A percentile compares a stretch with the other conserved stretches of the same genome.
Conservation (phyloP, 2,113 vertebrate species). For the Crotalus helleri region DNA sequence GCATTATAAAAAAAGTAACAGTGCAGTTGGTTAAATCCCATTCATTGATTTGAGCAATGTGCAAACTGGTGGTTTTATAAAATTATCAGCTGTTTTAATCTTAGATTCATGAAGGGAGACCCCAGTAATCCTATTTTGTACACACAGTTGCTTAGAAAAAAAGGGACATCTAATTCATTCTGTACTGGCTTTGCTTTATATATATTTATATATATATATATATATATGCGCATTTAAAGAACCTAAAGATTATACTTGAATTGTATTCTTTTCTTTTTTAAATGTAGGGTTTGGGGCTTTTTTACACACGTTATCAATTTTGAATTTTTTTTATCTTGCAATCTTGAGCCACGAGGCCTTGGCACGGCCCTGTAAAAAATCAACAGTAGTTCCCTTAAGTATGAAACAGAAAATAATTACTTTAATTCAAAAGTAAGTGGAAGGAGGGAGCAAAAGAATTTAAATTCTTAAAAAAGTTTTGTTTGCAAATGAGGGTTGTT, state of each 20-base stretch:
- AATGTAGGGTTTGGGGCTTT: constrained; percentile 69
- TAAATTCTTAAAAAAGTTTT: constrained; percentile 67
- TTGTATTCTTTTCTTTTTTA: constrained; percentile 71
- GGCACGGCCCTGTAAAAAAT: constrained; percentile 62
- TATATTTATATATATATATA: constrained; percentile 72
- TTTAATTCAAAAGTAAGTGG: constrained; percentile 79
- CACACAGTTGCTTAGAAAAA: constrained; percentile 73
- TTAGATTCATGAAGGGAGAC: constrained; percentile 52
- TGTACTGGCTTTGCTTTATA: constrained; percentile 73
- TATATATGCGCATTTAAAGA: constrained; percentile 72
- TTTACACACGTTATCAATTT: constrained; percentile 67
- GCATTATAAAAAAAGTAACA: background rate
- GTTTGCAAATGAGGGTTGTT: constrained; percentile 82
- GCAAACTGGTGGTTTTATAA: constrained; percentile 56
- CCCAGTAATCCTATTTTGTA: constrained; percentile 71
- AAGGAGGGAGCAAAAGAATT: constrained; percentile 47
- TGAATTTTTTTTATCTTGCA: constrained; percentile 92
- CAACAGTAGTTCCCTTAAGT: constrained; percentile 83
- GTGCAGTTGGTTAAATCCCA: background rate
- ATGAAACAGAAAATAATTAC: constrained; percentile 77
- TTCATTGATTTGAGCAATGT: constrained; percentile 48
- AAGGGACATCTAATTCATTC: constrained; percentile 65
- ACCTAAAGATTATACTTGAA: constrained; percentile 75
- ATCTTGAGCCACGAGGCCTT: constrained; percentile 89
- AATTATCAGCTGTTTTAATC: constrained; percentile 36